These are phyloP conservation scores for Callipepla californica DNA, from an alignment of 2,113 vertebrate species.

Conservation along the genomic window DNA sequence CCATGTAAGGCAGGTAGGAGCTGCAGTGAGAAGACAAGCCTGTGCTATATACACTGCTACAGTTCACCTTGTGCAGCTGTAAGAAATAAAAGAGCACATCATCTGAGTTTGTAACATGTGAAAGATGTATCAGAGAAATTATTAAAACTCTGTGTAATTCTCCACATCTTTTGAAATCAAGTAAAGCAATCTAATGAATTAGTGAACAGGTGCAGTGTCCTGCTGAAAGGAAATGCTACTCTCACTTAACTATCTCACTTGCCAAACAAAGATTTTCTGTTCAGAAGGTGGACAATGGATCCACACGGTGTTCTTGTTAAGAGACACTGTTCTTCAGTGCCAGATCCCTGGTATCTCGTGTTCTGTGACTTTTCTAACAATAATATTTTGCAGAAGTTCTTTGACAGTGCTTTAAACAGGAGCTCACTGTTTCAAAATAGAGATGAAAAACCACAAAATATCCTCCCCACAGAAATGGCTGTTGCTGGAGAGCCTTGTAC, in stretches of 20 bases:
- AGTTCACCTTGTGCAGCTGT: background rate
- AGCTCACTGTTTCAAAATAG: background rate
- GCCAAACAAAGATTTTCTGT: slow-evolving; percentile 29
- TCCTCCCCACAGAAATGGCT: background rate
- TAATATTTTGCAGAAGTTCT: background rate
- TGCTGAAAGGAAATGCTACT: background rate
- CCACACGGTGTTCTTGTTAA: background rate
- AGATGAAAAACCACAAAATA: background rate
- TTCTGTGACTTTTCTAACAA: slow-evolving; percentile 1
- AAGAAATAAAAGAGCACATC: background rate
- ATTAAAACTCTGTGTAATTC: background rate
- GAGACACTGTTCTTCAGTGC: background rate
- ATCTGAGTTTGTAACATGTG: background rate
- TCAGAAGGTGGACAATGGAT: background rate
- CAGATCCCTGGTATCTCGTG: background rate
- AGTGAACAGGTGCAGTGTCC: background rate
- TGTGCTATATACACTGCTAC: background rate
- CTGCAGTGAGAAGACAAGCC: background rate
- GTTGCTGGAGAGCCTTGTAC: background rate
- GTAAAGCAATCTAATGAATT: background rate
- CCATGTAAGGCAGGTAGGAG: background rate
- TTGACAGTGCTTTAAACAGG: background rate
- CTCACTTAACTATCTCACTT: background rate
- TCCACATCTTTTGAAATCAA: background rate
- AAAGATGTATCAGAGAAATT: background rate